These are phyloP conservation scores for Taenaris catops DNA, from an alignment of 2,888 invertebrate species.

Conservation along the genomic window DNA sequence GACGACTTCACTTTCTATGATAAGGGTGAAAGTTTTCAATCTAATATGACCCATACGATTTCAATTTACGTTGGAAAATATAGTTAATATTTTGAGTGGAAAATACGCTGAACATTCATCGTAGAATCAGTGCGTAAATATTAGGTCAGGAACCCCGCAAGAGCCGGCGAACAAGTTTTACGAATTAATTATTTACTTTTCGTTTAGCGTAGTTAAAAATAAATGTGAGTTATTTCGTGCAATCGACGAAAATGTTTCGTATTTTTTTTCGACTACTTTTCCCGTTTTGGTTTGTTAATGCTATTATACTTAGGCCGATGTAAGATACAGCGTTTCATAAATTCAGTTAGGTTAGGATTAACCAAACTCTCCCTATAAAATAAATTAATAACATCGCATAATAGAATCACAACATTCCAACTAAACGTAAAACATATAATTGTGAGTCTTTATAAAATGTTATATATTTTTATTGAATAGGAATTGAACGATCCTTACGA, in stretches of 20 bases:
- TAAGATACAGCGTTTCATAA: too few relatives aligned
- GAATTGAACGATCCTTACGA: too few relatives aligned
- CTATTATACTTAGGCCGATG: neutral
- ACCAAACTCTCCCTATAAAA: too few relatives aligned
- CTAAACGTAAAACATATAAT: too few relatives aligned
- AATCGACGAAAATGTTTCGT: conserved; percentile 1
- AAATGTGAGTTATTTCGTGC: conserved; percentile 8
- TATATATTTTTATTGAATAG: too few relatives aligned
- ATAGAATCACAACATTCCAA: too few relatives aligned
- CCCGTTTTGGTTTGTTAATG: neutral
- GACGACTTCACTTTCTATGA: conserved; percentile 52
- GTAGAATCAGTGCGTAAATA: conserved; percentile 13
- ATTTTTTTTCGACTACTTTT: too few relatives aligned
- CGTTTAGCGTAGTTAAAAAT: conserved; percentile 8
- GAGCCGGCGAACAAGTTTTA: conserved; percentile 8
- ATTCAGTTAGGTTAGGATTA: too few relatives aligned
- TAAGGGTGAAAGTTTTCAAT: conserved; percentile 10
- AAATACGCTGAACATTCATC: conserved; percentile 11
- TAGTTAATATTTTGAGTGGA: conserved; percentile 5
- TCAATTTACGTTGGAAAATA: conserved; percentile 1
- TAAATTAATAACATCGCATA: too few relatives aligned
- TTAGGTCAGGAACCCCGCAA: conserved; percentile 7
- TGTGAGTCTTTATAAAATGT: too few relatives aligned
- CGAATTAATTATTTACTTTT: conserved; percentile 12
- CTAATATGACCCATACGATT: neutral